These are phyloP conservation scores for Cyprinella venusta DNA, from an alignment of 2,797 vertebrate species.

Conservation along the genomic window DNA sequence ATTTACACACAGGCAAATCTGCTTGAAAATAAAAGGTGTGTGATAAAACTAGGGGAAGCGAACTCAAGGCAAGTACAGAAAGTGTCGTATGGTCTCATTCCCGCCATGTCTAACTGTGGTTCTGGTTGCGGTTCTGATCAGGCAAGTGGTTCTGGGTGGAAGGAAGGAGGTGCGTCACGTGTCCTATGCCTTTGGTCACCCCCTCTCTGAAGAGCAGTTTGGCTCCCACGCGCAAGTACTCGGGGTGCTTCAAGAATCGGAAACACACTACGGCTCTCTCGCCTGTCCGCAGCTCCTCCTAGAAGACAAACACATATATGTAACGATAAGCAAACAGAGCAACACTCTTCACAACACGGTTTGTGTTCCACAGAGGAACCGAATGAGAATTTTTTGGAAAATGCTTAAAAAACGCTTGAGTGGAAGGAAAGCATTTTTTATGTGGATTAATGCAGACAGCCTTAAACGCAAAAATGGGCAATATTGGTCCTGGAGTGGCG, in stretches of 20 bases:
- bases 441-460: too few relatives aligned
- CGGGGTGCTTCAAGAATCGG: conserved; percentile 94
- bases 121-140: conserved; percentile 66
- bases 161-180: conserved; percentile 90
- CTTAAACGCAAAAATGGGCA: not conserved
- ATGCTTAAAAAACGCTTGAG: too few relatives aligned
- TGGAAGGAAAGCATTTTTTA: too few relatives aligned
- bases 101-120: conserved; percentile 43
- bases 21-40: conserved; percentile 13
- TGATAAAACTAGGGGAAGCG: not conserved
- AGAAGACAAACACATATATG: conserved; percentile 28
- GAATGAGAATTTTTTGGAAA: too few relatives aligned
- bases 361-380: not conserved
- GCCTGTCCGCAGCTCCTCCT: conserved; percentile 95
- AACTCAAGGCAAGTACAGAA: conserved; percentile 31
- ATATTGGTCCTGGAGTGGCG: not conserved
- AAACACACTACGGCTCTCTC: conserved; percentile 95
- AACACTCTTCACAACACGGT: not conserved
- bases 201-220: conserved; percentile 97
- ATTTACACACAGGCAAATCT: conserved; percentile 21
- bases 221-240: conserved; percentile 93
- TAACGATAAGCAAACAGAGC: not conserved
- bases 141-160: conserved; percentile 70
- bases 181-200: conserved; percentile 96
- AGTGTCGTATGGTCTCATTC: conserved; percentile 4